These are phyloP conservation scores for Lates calcarifer DNA, from an alignment of 2,113 vertebrate genomes.

Conservation along the genomic window DNA sequence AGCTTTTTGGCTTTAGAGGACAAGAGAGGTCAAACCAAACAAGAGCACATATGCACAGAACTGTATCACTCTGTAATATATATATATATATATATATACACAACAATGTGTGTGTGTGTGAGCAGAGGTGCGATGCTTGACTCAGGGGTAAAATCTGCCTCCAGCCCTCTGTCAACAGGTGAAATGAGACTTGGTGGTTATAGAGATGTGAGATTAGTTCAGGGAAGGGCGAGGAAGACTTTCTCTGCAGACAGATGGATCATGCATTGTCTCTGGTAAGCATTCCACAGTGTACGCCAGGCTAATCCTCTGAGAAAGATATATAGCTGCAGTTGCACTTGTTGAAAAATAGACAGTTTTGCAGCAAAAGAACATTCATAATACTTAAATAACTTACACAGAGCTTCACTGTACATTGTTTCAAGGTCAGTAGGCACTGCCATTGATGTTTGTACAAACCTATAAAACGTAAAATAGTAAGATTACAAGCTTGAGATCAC, in stretches of 20 bases:
- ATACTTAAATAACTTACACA: constrained; percentile 27
- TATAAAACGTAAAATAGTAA: constrained; percentile 52
- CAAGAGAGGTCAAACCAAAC: constrained; percentile 65
- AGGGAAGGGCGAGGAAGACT: constrained; percentile 54
- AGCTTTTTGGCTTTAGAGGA: constrained; percentile 63
- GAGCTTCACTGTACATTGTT: constrained; percentile 13
- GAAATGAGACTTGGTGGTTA: constrained; percentile 65
- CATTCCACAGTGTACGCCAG: constrained; percentile 41
- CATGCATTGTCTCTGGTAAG: constrained; percentile 63
- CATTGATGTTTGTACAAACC: constrained; percentile 21
- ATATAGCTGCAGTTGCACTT: constrained; percentile 49
- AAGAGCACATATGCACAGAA: constrained; percentile 41
- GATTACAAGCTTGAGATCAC: constrained; percentile 58
- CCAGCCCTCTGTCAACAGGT: constrained; percentile 65
- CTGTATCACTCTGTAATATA: constrained; percentile 39
- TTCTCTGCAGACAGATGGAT: constrained; percentile 49
- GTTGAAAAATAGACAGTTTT: constrained; percentile 53
- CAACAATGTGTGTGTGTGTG: too few relatives aligned
- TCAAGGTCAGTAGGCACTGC: constrained; percentile 61
- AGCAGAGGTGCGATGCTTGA: constrained; percentile 34
- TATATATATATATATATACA: background rate
- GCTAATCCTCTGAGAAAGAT: constrained; percentile 62
- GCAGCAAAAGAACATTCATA: constrained; percentile 12
- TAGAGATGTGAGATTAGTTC: constrained; percentile 70
- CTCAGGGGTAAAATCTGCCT: constrained; percentile 51